These are phyloP conservation scores for Uria aalge DNA, from an alignment of 2,113 vertebrate species.

Conservation along the genomic window DNA sequence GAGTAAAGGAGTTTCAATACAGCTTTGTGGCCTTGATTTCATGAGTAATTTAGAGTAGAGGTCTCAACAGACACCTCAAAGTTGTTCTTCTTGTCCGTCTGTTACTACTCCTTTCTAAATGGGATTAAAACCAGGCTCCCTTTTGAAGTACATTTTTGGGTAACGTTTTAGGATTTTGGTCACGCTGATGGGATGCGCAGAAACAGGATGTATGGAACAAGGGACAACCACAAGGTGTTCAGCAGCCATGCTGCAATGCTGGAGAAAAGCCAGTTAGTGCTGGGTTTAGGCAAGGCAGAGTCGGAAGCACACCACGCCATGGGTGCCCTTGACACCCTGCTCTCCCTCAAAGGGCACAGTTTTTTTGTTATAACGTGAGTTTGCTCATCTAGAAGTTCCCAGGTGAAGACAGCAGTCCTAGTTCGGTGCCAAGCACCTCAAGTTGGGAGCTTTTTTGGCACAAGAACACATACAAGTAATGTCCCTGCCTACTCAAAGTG, in stretches of 20 bases:
- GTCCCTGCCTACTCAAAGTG: background rate
- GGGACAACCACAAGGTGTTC: background rate
- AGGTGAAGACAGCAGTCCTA: background rate
- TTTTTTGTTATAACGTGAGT: background rate
- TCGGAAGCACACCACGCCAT: too few species aligned
- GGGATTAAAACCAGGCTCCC: background rate
- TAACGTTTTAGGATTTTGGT: background rate
- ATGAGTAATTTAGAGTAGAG: background rate
- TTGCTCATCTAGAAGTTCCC: background rate
- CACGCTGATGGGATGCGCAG: background rate
- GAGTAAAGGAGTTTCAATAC: background rate
- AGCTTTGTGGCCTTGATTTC: background rate
- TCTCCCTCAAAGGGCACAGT: background rate
- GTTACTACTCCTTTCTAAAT: background rate
- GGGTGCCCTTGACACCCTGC: background rate
- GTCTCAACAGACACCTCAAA: background rate
- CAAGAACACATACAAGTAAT: background rate
- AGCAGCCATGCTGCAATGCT: rapidly evolving
- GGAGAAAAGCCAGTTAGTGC: background rate
- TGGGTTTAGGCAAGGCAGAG: background rate
- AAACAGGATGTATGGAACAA: background rate
- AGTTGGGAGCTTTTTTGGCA: background rate
- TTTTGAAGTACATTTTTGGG: background rate
- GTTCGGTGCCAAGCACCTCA: background rate
- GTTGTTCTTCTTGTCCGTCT: background rate